Evolutionary conservation across 2,888 invertebrate species (phyloP), one percentile per base, ranked within the genome.

Genomic region (Acanthosoma haemorrhoidale): DNA sequence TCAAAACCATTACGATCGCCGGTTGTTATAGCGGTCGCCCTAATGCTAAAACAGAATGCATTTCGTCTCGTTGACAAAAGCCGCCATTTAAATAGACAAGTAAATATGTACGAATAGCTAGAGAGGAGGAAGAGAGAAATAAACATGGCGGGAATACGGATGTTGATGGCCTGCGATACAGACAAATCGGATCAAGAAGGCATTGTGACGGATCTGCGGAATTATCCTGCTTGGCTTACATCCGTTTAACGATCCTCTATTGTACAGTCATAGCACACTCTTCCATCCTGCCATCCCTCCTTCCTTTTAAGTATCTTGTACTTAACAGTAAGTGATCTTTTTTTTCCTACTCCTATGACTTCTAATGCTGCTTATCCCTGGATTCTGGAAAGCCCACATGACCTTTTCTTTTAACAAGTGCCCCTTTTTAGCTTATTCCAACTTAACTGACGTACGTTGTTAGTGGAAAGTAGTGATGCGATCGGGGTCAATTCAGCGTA

Each of bases 271-370:
- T n/a, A n/a, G n/a, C n/a, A n/a, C n/a, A n/a, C n/a, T n/a, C n/a
- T n/a, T n/a, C n/a, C n/a, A n/a, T n/a, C n/a, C n/a, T n/a, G n/a
- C n/a, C n/a, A n/a, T 2, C 25, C n/a, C 51, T n/a, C 51, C 51
- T 51, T 51, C 51, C 51, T 51, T 25, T 51, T 25, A 51, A 51
- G 29, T 51, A 25, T 51, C 51, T 51, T 51, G 21, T 51, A 51
- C 51, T 51, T 51, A 51, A 51, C 25, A 25, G 51, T 51, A 51
- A n/a, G n/a, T n/a, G n/a, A 51, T 51, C 51, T 51, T 51, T 51
- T 51, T n/a, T 21, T 51, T 51, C 51, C 51, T 51, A 25, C 4
- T 25, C 25, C 51, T 51, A 51, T 25, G 51, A n/a, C n/a, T n/a
- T n/a, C n/a, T n/a, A n/a, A n/a, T 25, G 13, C 25, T 21, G 21